phyloP scores from a whole-genome alignment of 2,888 invertebrate genomes.

The Nomada goodeniana region DNA sequence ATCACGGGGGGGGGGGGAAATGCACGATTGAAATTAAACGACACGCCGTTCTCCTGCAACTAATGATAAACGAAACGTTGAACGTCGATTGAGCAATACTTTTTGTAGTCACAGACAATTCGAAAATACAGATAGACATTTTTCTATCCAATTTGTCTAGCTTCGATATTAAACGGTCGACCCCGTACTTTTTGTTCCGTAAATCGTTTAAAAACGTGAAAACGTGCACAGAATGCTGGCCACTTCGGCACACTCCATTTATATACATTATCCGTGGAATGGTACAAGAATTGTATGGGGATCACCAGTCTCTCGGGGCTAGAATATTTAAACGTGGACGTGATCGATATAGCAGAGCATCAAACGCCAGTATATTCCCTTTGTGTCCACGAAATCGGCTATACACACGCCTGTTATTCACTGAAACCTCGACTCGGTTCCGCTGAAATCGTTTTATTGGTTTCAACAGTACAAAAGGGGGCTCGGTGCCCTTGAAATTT shows the following conservation, averaged over 20 bases:
- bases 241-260: background rate
- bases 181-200: background rate
- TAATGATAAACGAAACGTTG: too few species aligned
- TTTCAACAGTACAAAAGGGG: background rate
- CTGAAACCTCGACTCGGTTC: background rate
- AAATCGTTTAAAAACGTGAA: background rate
- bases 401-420: background rate
- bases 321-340: constrained; percentile 24
- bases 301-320: background rate
- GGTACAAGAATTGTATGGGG: background rate
- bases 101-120: background rate
- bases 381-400: constrained; percentile 17
- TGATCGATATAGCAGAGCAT: constrained; percentile 3
- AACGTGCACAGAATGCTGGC: too few species aligned
- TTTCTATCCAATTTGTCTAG: background rate
- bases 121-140: background rate
- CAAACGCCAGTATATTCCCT: constrained; percentile 9
- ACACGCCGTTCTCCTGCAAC: too few species aligned
- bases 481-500: background rate
- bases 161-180: background rate
- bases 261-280: background rate
- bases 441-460: constrained; percentile 8
- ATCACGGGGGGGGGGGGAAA: too few species aligned
- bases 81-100: background rate
- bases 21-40: too few species aligned